These are phyloP conservation scores for Carpatolechia fugitivella DNA, from an alignment of 2,888 invertebrate species.

Conservation along the genomic window DNA sequence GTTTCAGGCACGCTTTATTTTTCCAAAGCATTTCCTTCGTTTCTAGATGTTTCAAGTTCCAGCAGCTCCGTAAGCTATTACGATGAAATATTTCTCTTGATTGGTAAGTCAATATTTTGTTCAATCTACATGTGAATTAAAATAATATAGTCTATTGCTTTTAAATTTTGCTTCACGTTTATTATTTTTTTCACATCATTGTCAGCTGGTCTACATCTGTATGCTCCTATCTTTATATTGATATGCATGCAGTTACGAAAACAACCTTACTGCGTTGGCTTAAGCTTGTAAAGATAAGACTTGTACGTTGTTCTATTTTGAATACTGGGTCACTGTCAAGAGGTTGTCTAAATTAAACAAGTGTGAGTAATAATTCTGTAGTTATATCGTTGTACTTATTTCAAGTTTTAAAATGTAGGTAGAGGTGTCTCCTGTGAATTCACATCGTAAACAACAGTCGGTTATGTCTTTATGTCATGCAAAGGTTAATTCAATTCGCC, in stretches of 20 bases:
- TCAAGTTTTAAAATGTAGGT: too few species aligned
- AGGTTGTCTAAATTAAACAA: neutral
- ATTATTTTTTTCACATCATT: too few species aligned
- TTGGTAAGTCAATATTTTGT: too few species aligned
- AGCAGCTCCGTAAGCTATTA: too few species aligned
- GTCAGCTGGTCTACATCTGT: neutral
- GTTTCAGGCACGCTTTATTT: too few species aligned
- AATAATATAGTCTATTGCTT: too few species aligned
- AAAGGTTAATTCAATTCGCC: neutral
- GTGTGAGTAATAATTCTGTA: neutral
- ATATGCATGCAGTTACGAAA: neutral
- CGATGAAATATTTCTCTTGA: too few species aligned
- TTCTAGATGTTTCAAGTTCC: too few species aligned
- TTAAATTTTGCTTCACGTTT: too few species aligned
- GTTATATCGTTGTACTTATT: too few species aligned
- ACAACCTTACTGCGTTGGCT: neutral
- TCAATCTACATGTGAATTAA: too few species aligned
- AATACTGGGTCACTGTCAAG: conserved; percentile 14
- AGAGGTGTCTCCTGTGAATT: neutral
- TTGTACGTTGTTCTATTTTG: neutral
- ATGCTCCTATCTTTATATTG: neutral
- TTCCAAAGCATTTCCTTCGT: too few species aligned
- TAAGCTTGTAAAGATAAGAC: neutral
- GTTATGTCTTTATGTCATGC: neutral
- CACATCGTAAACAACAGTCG: neutral